Base-by-base conservation (phyloP, 1,140 invertebrate genomes). In the Oryctes rhinoceros region DNA sequence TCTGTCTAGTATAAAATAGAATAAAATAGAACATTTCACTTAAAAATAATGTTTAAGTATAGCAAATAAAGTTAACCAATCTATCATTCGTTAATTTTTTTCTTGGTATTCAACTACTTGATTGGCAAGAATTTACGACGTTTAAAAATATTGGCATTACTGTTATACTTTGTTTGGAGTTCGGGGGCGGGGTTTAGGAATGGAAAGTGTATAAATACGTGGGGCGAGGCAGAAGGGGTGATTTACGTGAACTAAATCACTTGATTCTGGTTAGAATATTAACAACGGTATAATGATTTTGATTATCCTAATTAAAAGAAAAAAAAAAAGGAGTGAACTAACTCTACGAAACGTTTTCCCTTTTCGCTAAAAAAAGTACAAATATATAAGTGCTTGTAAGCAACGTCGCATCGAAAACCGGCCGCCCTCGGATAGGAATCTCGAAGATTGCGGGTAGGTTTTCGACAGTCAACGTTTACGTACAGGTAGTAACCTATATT, bases 81-180 rank as follows among this genome's bases (percentile, higher is more conserved):
- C 13, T n/a, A 53, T n/a, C 15, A 59, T 44, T 44, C 15, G 15
- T n/a, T 13, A 13, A n/a, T 7, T 59, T 59, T 18, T 59, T 59
- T n/a, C 18, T 76, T n/a, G 65, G 9, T 71, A 35, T 9, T 30
- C 20, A 13, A 71, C 20, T 71, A 71, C 20, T 67, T 37, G 13
- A 71, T 71, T 71, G 65, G 65, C 65, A 71, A 71, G 65, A 71
- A 11, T 71, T 71, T 71, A 11, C 13, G 35, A 71, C 24, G 24
- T 71, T 24, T 71, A 71, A 71, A 71, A 71, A 71, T 71, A 49
- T 76, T 76, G 75, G 75, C 75, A 76, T 47, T 76, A 74, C 3
- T 5, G 30, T 71, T 71, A 20, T 71, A 13, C 67, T 20, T 71
- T 6, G 18, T 13, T 30, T 20, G 67, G 9, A 44, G 2, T 30